phyloP scores from a whole-genome alignment of 2,113 vertebrate genomes.

The Ictalurus punctatus region DNA sequence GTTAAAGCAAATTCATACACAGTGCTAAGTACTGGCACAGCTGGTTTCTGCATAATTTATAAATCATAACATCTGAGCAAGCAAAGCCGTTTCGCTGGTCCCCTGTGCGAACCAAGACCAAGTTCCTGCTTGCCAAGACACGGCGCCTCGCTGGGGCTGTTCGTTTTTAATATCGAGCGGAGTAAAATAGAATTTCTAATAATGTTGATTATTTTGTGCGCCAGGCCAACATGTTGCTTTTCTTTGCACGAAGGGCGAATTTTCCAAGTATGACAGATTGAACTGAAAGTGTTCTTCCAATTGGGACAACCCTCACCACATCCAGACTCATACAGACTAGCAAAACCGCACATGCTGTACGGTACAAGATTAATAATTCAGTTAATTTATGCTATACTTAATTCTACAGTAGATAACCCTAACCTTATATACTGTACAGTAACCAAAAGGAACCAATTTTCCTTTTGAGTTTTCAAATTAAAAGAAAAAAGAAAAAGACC shows the following conservation, averaged over 20 bases:
- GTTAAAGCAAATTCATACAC: conserved; percentile 59
- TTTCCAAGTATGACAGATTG: conserved; percentile 55
- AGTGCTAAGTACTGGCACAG: conserved; percentile 69
- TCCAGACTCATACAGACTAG: neutral
- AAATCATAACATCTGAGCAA: conserved; percentile 68
- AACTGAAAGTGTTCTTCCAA: conserved; percentile 47
- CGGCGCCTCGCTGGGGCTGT: conserved; percentile 54
- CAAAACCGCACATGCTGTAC: neutral
- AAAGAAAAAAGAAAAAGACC: neutral
- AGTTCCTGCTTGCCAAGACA: conserved; percentile 54
- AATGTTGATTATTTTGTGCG: conserved; percentile 61
- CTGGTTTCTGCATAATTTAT: conserved; percentile 72
- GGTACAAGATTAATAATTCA: neutral
- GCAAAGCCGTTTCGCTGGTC: conserved; percentile 61
- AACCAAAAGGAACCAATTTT: neutral
- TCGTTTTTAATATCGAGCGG: conserved; percentile 65
- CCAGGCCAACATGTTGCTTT: conserved; percentile 59
- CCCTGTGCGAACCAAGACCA: conserved; percentile 53
- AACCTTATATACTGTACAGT: neutral
- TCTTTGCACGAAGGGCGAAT: conserved; percentile 56
- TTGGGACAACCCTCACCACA: neutral
- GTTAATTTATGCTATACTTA: neutral
- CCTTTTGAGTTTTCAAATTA: neutral
- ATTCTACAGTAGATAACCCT: neutral
- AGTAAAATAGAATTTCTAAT: conserved; percentile 61